These are phyloP conservation scores for Acanthosepion lycidas DNA, from an alignment of 2,888 invertebrate species.

Conservation along the genomic window DNA sequence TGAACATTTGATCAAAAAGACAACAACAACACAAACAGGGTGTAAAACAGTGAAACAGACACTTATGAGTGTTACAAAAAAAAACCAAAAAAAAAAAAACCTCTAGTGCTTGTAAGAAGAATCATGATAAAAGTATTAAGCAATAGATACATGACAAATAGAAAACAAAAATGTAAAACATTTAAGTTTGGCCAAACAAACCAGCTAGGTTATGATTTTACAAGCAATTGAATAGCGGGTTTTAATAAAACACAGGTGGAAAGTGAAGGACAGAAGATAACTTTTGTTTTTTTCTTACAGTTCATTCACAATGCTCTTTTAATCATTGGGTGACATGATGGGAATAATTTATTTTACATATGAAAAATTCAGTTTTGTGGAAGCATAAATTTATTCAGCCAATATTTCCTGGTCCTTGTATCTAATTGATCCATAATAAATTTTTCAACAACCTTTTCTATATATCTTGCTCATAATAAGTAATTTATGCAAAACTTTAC, in stretches of 20 bases:
- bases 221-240: neutral
- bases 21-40: conserved; percentile 22
- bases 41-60: neutral
- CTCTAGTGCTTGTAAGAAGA: neutral
- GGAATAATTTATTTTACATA: no score
- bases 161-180: neutral
- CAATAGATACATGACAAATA: neutral
- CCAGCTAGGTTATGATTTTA: neutral
- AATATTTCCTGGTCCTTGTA: no score
- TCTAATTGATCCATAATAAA: no score
- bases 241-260: neutral
- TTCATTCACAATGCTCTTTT: no score
- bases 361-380: no score
- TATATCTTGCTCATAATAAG: no score
- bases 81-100: no score
- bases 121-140: neutral
- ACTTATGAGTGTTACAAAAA: neutral
- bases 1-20: conserved; percentile 43
- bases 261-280: neutral
- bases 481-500: no score
- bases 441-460: no score
- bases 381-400: no score
- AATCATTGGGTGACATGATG: no score
- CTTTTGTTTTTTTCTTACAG: no score
- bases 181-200: neutral